phyloP scores from a whole-genome alignment of 2,797 vertebrate species.

The Sebastes umbrosus region DNA sequence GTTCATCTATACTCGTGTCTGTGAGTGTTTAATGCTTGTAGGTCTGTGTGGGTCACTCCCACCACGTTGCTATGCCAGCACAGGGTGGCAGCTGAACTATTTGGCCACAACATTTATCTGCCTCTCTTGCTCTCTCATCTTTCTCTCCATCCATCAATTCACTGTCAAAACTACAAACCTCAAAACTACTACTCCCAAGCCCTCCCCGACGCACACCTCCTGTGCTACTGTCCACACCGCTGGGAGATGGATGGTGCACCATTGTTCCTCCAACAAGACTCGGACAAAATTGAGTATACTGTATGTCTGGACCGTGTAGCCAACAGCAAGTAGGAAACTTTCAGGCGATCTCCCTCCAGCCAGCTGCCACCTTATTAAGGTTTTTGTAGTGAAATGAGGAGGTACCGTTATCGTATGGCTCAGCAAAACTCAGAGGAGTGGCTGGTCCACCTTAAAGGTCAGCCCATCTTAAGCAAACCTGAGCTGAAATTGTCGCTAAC shows the following conservation, averaged over 20 bases:
- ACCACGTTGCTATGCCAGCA: conserved; percentile 64
- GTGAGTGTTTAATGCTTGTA: not conserved
- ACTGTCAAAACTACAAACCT: conserved; percentile 30
- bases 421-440: too few relatives aligned
- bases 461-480: too few relatives aligned
- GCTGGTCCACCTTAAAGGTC: too few relatives aligned
- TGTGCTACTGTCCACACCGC: not conserved
- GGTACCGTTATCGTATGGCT: too few relatives aligned
- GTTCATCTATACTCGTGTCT: not conserved
- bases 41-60: conserved; percentile 5
- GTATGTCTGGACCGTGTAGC: too few relatives aligned
- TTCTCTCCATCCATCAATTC: conserved; percentile 55
- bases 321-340: too few relatives aligned
- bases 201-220: not conserved
- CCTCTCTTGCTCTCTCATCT: conserved; percentile 24
- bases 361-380: too few relatives aligned
- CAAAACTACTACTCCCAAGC: conserved; percentile 14
- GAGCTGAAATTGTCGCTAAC: too few relatives aligned
- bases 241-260: conserved; percentile 38
- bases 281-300: too few relatives aligned
- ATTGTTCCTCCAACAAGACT: conserved; percentile 12
- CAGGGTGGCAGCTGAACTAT: conserved; percentile 49
- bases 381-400: too few relatives aligned
- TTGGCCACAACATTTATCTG: not conserved
- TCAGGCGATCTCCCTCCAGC: too few relatives aligned